Evolutionary conservation across 2,113 vertebrate species (phyloP).

Genomic region (Ageneiosus marmoratus): DNA sequence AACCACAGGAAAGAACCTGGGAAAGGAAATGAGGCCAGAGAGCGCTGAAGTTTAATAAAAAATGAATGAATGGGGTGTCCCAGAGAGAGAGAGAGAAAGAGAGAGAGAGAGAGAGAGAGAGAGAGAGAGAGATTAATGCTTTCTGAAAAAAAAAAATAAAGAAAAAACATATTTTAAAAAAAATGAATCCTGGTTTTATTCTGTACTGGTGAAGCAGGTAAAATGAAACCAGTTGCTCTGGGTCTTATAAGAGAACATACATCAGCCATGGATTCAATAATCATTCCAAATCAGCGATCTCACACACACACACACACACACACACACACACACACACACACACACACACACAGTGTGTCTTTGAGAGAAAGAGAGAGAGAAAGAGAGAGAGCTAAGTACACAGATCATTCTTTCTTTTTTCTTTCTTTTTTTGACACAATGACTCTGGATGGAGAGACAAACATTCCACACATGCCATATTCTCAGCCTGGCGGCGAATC

Average conservation of each 20-base stretch:
- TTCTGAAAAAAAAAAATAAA: slow-evolving; percentile 46
- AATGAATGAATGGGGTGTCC: slow-evolving; percentile 78
- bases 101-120: slow-evolving; percentile 38
- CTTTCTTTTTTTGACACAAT: slow-evolving; percentile 69
- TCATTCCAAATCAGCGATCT: slow-evolving; percentile 49
- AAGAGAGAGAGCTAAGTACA: slow-evolving; percentile 58
- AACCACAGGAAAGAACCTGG: slow-evolving; percentile 68
- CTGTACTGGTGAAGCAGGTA: slow-evolving; percentile 63
- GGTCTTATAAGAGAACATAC: slow-evolving; percentile 50
- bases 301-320: slow-evolving; percentile 30
- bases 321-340: slow-evolving; percentile 35
- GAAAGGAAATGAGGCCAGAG: slow-evolving; percentile 72
- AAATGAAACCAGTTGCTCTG: slow-evolving; percentile 70
- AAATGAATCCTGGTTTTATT: slow-evolving; percentile 61
- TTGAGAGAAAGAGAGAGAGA: background rate
- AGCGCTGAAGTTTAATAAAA: slow-evolving; percentile 80
- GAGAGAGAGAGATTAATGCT: slow-evolving; percentile 39
- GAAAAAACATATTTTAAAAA: slow-evolving; percentile 54
- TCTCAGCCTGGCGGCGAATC: slow-evolving; percentile 75
- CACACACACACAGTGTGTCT: slow-evolving; percentile 29
- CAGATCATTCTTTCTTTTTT: slow-evolving; percentile 65
- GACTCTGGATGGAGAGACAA: slow-evolving; percentile 73
- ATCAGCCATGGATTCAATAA: slow-evolving; percentile 53
- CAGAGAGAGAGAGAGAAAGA: slow-evolving; percentile 59
- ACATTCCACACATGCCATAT: slow-evolving; percentile 79